Conservation (phyloP, 2,888 invertebrate species). For the Peribatodes rhomboidaria region DNA sequence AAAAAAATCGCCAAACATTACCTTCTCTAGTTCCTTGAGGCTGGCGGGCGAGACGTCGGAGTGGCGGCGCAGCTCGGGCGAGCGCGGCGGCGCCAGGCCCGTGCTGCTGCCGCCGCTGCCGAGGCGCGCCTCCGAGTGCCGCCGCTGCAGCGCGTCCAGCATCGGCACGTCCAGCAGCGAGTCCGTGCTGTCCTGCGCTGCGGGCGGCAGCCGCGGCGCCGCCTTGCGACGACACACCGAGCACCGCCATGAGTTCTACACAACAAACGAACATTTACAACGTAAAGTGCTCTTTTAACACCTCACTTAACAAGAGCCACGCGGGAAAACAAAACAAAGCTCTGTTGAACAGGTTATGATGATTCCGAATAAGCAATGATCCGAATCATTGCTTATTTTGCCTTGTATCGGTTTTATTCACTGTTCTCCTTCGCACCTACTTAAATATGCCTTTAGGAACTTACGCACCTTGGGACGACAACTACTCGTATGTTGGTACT, state of each 20-base stretch:
- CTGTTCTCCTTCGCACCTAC: not conserved
- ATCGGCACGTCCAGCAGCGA: constrained; percentile 93
- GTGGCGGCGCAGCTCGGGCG: constrained; percentile 93
- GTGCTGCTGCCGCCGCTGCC: constrained; percentile 82
- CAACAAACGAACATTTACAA: not conserved
- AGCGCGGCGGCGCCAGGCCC: constrained; percentile 93
- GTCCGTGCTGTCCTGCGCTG: constrained; percentile 94
- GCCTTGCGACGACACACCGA: constrained; percentile 95
- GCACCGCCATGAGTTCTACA: constrained; percentile 93
- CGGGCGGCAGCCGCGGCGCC: constrained; percentile 91
- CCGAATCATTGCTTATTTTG: not conserved
- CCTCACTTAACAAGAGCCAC: no score
- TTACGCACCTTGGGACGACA: not conserved
- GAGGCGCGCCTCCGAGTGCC: constrained; percentile 91
- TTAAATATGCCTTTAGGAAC: not conserved
- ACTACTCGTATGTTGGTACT: not conserved
- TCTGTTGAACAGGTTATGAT: no score
- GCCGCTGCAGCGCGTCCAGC: constrained; percentile 91
- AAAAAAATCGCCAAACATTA: constrained; percentile 70
- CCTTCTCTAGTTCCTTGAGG: constrained; percentile 95
- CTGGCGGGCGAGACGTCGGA: constrained; percentile 96
- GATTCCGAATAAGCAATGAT: no score
- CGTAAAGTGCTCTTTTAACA: no score
- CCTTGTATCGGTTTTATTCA: not conserved
- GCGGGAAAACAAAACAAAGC: no score